Percentiles rank a stretch among this genome's conserved stretches.
Evolutionary conservation across 2,113 vertebrate genomes (phyloP).

Genomic region (Deroptyus accipitrinus): DNA sequence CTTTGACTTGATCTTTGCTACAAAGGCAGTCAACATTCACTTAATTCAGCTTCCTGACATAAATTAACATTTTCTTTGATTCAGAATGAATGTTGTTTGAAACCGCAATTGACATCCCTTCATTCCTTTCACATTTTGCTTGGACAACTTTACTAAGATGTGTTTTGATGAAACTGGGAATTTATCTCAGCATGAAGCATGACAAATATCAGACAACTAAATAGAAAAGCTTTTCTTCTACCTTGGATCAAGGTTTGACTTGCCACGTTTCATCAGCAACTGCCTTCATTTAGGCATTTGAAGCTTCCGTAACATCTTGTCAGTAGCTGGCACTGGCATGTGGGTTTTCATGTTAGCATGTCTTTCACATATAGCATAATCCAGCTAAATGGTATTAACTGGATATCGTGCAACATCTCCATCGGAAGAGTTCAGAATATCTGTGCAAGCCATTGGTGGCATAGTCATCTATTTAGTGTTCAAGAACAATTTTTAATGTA

Average conservation of each 20-base stretch:
- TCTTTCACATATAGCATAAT: not conserved
- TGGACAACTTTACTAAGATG: constrained; percentile 26
- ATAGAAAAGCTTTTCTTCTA: not conserved
- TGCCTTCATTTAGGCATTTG: not conserved
- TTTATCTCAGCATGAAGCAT: not conserved
- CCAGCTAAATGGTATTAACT: not conserved
- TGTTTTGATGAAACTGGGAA: not conserved
- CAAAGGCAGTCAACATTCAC: constrained; percentile 42
- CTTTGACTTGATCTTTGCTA: constrained; percentile 50
- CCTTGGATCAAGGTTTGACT: constrained; percentile 14
- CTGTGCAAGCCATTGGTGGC: not conserved
- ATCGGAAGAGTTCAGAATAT: not conserved
- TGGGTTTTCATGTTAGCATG: not conserved
- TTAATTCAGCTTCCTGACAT: constrained; percentile 55
- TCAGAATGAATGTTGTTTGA: constrained; percentile 26
- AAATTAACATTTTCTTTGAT: constrained; percentile 44
- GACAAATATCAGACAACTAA: not conserved
- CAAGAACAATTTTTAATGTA: not conserved
- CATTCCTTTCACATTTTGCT: constrained; percentile 2
- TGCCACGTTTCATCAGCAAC: constrained; percentile 11
- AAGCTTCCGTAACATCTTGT: not conserved
- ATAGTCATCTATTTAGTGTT: not conserved
- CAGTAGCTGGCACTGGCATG: not conserved
- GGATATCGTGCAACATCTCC: not conserved
- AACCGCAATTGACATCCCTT: constrained; percentile 9